Evolutionary conservation across 2,113 vertebrate species (phyloP), one percentile per base, ranked within the genome.

Genomic region (Malaclemys terrapin): DNA sequence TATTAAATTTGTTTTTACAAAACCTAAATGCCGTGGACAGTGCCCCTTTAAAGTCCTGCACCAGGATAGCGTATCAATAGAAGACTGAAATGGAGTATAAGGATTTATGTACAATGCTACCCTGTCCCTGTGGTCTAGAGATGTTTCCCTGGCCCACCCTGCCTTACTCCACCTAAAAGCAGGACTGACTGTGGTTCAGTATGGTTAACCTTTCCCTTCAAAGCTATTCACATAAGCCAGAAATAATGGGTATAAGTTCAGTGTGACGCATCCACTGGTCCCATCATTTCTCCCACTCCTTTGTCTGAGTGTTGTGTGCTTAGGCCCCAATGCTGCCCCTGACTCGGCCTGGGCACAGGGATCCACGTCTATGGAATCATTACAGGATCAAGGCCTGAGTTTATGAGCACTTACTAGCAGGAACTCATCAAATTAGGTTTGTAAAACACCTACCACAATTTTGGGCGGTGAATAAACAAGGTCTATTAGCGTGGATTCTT

Each of bases 81-180:
- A 69, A 92, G 62, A 54, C 19, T 19, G 53, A 86, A 72, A 62
- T 59, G 0, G 2, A 82, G 11, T 0, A 0, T 19, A 75, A 82
- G 79, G 87, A 3, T 4, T 2, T 10, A 85, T 27, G n/a, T 27
- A 79, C 49, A 59, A 42, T n/a, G 53, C 13, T 8, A 16, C 12
- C 38, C 2, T n/a, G 62, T 65, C 62, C 62, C 62, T 65, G 31
- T 65, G 31, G 62, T 14, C 38, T 10, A 42, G 38, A 42, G 72
- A 75, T 11, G 19, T 75, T 75, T 45, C 10, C 72, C 24, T 6
- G 5, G 72, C 42, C 72, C 42, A n/a, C 1, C 35, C 57, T 20
- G 78, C 0, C 0, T 54, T 84, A 49, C 27, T 56, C 69, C 19
- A 49, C 0, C 0, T 72, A 59, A 88, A 89, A 84, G 91, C 29